Conservation (phyloP, 2,113 vertebrate genomes). For the Blennius ocellaris region DNA sequence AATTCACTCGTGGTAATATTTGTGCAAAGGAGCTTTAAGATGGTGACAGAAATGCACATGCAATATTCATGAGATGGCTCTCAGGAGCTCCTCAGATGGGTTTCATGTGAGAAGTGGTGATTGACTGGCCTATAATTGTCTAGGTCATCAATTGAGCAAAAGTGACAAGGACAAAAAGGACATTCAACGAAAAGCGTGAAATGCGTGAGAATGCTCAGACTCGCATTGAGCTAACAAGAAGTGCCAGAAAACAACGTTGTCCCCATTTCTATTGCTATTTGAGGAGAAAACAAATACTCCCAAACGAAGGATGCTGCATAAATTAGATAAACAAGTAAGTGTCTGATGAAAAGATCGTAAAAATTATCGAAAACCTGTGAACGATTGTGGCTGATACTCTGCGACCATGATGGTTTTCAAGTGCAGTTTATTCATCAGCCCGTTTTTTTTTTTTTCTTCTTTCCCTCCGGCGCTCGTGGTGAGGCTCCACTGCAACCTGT, state of each 20-base stretch:
- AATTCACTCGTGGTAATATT: constrained; percentile 65
- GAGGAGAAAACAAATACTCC: constrained; percentile 40
- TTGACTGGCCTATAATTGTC: constrained; percentile 75
- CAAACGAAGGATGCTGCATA: constrained; percentile 25
- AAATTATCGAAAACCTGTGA: constrained; percentile 45
- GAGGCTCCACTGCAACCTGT: constrained; percentile 63
- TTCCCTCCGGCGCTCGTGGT: constrained; percentile 16
- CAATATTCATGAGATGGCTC: constrained; percentile 73
- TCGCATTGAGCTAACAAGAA: constrained; percentile 24
- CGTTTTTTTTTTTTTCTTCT: background rate
- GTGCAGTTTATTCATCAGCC: constrained; percentile 41
- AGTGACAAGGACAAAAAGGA: constrained; percentile 74
- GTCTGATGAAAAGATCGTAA: constrained; percentile 34
- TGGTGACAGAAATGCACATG: constrained; percentile 64
- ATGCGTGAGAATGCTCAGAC: constrained; percentile 53
- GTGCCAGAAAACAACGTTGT: constrained; percentile 44
- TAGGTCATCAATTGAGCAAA: constrained; percentile 68
- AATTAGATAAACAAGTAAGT: constrained; percentile 58
- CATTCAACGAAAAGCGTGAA: constrained; percentile 58
- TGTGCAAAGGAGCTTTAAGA: constrained; percentile 67
- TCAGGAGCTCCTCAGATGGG: constrained; percentile 51
- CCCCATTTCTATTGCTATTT: constrained; percentile 38
- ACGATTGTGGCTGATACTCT: constrained; percentile 16
- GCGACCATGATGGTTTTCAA: constrained; percentile 25
- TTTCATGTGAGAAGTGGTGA: constrained; percentile 61